Evolutionary conservation across 2,888 invertebrate species (phyloP).

Genomic region (Allygus modestus): DNA sequence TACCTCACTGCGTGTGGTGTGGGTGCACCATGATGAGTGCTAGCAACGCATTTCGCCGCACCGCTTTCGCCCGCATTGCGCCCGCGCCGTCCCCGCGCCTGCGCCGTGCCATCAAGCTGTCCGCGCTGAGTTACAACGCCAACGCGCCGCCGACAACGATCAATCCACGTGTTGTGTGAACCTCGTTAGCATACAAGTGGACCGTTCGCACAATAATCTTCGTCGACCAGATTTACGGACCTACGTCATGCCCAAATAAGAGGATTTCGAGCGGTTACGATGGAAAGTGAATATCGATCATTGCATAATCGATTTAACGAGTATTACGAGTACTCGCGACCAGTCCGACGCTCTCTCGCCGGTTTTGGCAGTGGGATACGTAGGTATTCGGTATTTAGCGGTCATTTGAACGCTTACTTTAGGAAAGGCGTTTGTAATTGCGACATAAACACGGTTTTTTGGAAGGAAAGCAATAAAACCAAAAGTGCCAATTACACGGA

Average conservation of each 20-base stretch:
- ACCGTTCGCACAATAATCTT: conserved; percentile 22
- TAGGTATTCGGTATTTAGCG: conserved; percentile 1
- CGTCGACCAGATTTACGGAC: conserved; percentile 23
- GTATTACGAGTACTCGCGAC: not conserved
- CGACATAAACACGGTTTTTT: conserved; percentile 40
- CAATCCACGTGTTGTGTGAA: conserved; percentile 21
- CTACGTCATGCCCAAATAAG: conserved; percentile 40
- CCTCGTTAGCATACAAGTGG: conserved; percentile 45
- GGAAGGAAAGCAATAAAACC: conserved; percentile 10
- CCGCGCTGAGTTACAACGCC: conserved; percentile 5
- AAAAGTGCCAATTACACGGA: conserved; percentile 13
- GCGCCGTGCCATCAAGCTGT: conserved; percentile 30
- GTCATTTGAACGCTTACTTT: not conserved
- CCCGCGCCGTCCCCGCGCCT: not conserved
- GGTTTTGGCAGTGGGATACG: conserved; percentile 14
- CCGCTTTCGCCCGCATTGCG: too few relatives aligned
- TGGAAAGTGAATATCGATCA: conserved; percentile 41
- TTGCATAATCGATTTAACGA: conserved; percentile 36
- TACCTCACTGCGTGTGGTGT: too few relatives aligned
- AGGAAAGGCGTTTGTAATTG: conserved; percentile 26
- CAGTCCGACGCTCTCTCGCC: not conserved
- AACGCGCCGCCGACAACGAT: not conserved
- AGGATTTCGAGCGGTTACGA: conserved; percentile 45
- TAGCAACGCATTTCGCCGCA: too few relatives aligned
- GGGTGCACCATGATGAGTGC: too few relatives aligned